Evolutionary conservation across 2,888 invertebrate genomes (phyloP).

Genomic region (Amphiduros pacificus): DNA sequence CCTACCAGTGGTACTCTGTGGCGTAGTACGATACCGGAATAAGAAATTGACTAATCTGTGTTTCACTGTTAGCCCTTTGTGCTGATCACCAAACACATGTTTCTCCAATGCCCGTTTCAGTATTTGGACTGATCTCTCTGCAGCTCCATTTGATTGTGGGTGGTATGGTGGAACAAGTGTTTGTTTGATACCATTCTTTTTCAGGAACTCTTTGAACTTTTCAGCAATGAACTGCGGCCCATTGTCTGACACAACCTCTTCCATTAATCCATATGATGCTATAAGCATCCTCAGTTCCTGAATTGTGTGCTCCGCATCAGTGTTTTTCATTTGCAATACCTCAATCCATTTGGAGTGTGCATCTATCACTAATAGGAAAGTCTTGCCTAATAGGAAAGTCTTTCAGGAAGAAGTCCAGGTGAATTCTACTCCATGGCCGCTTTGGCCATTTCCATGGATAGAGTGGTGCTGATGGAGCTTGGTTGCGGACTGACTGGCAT

Average conservation of each 20-base stretch:
- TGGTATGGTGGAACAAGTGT: neutral
- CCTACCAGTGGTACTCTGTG: neutral
- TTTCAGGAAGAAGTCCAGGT: neutral
- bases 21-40: conserved; percentile 1
- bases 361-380: neutral
- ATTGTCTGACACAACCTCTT: conserved; percentile 2
- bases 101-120: neutral
- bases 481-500: neutral
- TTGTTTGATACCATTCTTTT: neutral
- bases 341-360: neutral
- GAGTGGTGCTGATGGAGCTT: neutral
- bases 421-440: neutral
- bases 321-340: neutral
- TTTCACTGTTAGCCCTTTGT: neutral
- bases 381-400: neutral
- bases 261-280: neutral
- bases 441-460: neutral
- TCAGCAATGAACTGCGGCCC: neutral
- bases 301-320: neutral
- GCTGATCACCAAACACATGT: neutral
- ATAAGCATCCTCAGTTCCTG: neutral
- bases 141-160: neutral
- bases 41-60: neutral
- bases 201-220: neutral
- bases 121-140: neutral